Conservation (phyloP, 1,140 invertebrate genomes). For the Trichonephila clavata region DNA sequence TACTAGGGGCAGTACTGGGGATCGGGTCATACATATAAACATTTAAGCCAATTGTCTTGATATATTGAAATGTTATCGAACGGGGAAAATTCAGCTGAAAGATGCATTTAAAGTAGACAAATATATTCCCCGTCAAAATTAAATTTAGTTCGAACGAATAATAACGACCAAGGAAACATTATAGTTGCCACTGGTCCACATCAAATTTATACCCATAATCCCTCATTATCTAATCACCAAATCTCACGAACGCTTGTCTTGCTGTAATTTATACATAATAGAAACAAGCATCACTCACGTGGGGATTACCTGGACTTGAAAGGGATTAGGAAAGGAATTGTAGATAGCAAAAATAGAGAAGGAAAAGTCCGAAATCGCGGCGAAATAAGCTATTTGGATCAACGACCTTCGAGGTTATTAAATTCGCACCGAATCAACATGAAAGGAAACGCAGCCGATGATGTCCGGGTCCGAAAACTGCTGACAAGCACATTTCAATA, state of each 20-base stretch:
- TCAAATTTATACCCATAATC: neutral
- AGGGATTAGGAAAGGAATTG: constrained; percentile 2
- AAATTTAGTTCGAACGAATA: neutral
- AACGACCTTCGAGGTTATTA: neutral
- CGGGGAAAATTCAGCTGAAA: neutral
- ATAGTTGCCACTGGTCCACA: neutral
- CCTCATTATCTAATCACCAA: neutral
- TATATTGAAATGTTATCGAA: neutral
- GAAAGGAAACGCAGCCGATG: neutral
- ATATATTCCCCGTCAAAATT: neutral
- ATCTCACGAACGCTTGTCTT: neutral
- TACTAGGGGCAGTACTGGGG: too few relatives aligned
- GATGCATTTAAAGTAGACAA: neutral
- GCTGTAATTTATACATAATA: neutral
- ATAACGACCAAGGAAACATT: neutral
- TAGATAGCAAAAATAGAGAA: neutral
- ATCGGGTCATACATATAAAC: too few relatives aligned
- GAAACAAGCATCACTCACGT: neutral
- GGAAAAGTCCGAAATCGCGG: neutral
- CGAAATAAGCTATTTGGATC: neutral
- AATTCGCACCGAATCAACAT: neutral
- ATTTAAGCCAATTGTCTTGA: too few relatives aligned
- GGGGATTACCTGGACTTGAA: neutral
- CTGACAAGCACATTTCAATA: neutral
- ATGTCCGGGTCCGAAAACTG: neutral